These are phyloP conservation scores for Aselliscus stoliczkanus DNA, from an alignment of 2,797 vertebrate species.

Conservation along the genomic window DNA sequence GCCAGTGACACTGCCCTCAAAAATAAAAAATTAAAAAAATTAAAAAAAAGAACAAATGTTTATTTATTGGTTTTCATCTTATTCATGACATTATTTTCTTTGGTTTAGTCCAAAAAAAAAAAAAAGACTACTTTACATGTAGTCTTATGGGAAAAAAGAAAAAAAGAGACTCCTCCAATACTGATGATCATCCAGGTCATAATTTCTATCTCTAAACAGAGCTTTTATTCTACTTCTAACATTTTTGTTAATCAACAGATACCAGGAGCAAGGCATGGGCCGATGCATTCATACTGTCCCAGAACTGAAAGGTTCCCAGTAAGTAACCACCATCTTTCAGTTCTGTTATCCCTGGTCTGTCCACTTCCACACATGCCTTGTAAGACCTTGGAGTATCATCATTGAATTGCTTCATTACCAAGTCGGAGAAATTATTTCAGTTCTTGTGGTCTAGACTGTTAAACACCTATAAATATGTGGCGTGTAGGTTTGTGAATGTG, in stretches of 20 bases:
- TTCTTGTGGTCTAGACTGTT: background rate
- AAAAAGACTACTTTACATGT: background rate
- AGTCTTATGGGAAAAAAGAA: rapidly evolving
- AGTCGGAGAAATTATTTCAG: background rate
- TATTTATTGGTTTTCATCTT: background rate
- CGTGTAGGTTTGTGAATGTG: background rate
- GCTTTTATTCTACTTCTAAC: background rate
- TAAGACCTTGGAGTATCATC: background rate
- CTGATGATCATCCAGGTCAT: background rate
- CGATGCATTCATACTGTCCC: background rate
- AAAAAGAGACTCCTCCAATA: background rate
- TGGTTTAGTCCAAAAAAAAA: background rate
- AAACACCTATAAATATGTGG: background rate
- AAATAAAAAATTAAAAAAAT: too few species aligned
- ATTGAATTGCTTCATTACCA: background rate
- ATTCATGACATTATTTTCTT: background rate
- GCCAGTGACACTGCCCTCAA: too few species aligned
- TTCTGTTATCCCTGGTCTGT: background rate
- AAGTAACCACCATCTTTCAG: background rate
- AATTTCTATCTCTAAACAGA: background rate
- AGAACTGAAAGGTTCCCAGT: background rate
- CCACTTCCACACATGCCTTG: background rate
- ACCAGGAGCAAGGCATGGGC: background rate
- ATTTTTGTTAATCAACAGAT: background rate
- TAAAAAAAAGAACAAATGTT: too few species aligned